Evolutionary conservation across 2,888 invertebrate species (phyloP).

Genomic region (Belgica antarctica): DNA sequence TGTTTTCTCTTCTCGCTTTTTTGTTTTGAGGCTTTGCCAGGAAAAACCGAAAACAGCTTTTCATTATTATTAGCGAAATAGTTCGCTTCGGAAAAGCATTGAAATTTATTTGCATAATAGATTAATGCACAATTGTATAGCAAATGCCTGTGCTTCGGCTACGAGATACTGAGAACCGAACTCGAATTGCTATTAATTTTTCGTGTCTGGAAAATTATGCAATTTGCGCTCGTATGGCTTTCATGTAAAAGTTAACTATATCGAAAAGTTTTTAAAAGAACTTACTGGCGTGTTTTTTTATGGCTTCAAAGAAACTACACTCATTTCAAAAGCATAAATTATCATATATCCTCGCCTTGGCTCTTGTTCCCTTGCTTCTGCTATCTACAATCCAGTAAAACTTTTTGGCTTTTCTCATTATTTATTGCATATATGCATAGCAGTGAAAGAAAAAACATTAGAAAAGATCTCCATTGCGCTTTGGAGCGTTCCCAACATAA

Average conservation of each 20-base stretch:
- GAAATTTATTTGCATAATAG: conserved; percentile 35
- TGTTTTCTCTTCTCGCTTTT: neutral
- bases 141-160: neutral
- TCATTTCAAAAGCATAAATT: conserved; percentile 18
- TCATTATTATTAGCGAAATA: neutral
- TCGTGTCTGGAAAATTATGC: conserved; percentile 27
- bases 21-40: neutral
- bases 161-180: neutral
- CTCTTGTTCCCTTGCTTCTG: neutral
- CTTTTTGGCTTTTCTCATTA: conserved; percentile 30
- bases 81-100: neutral
- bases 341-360: neutral
- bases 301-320: conserved; percentile 26
- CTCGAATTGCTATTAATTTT: conserved; percentile 26
- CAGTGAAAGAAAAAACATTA: too few relatives aligned
- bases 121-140: conserved; percentile 18
- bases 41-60: neutral
- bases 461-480: conserved; percentile 15
- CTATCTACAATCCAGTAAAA: conserved; percentile 18
- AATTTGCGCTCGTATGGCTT: conserved; percentile 39
- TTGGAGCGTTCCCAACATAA: conserved; percentile 24
- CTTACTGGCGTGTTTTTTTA: neutral
- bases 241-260: neutral
- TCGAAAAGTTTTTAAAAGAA: neutral
- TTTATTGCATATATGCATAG: conserved; percentile 24